A percentile compares a stretch with the other conserved stretches of the same genome.
Conservation (phyloP, 2,888 invertebrate species). For the Eugnorisma glareosa region DNA sequence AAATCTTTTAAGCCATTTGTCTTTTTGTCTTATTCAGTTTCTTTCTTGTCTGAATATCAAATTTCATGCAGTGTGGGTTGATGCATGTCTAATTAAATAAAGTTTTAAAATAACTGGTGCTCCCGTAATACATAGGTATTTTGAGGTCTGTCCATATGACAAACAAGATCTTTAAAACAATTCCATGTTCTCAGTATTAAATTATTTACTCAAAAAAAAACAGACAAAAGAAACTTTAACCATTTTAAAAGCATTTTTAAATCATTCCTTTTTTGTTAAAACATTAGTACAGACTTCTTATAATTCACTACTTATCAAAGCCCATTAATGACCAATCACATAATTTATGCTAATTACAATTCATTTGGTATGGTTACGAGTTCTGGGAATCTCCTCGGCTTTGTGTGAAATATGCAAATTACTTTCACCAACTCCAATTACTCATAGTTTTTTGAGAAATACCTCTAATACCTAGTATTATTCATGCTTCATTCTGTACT, state of each 20-base stretch:
- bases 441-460: slow-evolving; percentile 22
- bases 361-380: neutral
- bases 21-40: neutral
- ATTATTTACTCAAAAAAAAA: no score
- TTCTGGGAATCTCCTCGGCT: neutral
- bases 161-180: neutral
- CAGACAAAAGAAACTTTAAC: neutral
- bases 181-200: neutral
- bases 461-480: no score
- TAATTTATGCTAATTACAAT: slow-evolving; percentile 28
- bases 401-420: slow-evolving; percentile 23
- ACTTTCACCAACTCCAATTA: slow-evolving; percentile 38
- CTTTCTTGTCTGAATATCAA: neutral
- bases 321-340: neutral
- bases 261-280: neutral
- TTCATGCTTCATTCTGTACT: no score
- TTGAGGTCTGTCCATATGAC: neutral
- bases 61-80: neutral
- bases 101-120: neutral
- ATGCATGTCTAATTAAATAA: neutral
- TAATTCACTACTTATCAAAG: neutral
- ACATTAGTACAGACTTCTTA: neutral
- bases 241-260: neutral
- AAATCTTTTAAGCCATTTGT: slow-evolving; percentile 1
- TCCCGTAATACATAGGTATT: neutral